These are phyloP conservation scores for Tiphia femorata DNA, from an alignment of 2,888 invertebrate genomes.

Conservation along the genomic window DNA sequence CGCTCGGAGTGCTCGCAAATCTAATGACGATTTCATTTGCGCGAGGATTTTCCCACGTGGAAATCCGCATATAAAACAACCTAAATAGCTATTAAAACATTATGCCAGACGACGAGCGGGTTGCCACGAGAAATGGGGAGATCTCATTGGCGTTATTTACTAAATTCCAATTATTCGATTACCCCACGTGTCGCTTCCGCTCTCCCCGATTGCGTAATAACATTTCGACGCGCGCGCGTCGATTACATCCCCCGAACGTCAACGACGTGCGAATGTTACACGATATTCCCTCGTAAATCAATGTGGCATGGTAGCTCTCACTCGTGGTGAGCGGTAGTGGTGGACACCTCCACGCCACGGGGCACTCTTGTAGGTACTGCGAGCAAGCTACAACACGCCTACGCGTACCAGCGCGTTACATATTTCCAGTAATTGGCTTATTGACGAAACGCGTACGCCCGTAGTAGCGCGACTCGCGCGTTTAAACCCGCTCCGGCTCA, in stretches of 20 bases:
- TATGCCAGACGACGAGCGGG: conserved; percentile 12
- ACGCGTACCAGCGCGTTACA: conserved; percentile 1
- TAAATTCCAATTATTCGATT: conserved; percentile 36
- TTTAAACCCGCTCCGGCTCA: too few species aligned
- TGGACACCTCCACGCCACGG: too few species aligned
- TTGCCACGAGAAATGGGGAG: conserved; percentile 25
- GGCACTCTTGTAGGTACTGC: too few species aligned
- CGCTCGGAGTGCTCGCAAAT: conserved; percentile 30
- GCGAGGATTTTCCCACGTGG: conserved; percentile 26
- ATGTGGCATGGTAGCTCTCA: conserved; percentile 19
- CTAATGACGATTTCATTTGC: conserved; percentile 62
- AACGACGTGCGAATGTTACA: conserved; percentile 31
- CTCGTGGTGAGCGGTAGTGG: too few species aligned
- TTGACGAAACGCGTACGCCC: neutral
- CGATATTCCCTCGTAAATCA: conserved; percentile 29
- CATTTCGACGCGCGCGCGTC: conserved; percentile 31
- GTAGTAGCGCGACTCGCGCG: too few species aligned
- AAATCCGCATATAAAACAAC: conserved; percentile 21
- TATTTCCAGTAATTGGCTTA: neutral
- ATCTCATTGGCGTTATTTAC: conserved; percentile 40
- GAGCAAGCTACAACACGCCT: conserved; percentile 1
- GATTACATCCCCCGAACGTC: conserved; percentile 38
- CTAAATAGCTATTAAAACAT: conserved; percentile 41
- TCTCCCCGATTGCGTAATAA: conserved; percentile 18
- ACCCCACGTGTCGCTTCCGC: conserved; percentile 14